phyloP scores from a whole-genome alignment of 1,140 invertebrate species.

The Bombus pascuorum region DNA sequence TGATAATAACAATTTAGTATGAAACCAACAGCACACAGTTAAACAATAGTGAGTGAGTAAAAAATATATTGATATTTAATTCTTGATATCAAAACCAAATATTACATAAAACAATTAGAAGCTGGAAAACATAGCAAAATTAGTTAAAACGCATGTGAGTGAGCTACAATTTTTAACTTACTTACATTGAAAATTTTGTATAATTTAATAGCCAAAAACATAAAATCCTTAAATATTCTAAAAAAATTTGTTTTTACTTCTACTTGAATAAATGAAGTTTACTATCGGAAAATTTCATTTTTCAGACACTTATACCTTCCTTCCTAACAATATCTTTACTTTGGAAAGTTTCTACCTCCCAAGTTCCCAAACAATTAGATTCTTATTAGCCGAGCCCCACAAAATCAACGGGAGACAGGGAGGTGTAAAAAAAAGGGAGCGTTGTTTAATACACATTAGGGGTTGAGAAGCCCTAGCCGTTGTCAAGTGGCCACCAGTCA shows the following conservation, averaged over 20 bases:
- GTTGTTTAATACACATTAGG: constrained; percentile 71
- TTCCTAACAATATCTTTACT: constrained; percentile 8
- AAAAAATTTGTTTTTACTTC: no score
- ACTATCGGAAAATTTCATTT: background rate
- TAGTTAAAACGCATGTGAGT: no score
- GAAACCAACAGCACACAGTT: no score
- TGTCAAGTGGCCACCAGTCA: constrained; percentile 75
- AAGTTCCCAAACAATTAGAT: constrained; percentile 72
- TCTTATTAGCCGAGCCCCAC: constrained; percentile 59
- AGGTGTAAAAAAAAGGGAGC: constrained; percentile 38
- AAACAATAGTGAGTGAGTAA: no score
- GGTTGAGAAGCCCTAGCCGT: constrained; percentile 53
- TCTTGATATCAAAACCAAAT: no score
- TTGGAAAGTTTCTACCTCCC: background rate
- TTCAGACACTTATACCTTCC: no score
- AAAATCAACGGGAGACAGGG: constrained; percentile 11
- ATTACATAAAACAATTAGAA: background rate
- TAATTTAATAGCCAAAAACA: no score
- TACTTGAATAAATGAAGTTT: background rate
- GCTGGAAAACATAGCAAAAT: background rate
- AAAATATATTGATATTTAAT: background rate
- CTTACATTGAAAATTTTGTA: no score
- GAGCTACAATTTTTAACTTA: no score
- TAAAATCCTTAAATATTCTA: no score
- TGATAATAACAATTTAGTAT: no score